A percentile compares a stretch with the other conserved stretches of the same genome.
Conservation (phyloP, 2,888 invertebrate species). For the Drepanosiphum platanoidis region DNA sequence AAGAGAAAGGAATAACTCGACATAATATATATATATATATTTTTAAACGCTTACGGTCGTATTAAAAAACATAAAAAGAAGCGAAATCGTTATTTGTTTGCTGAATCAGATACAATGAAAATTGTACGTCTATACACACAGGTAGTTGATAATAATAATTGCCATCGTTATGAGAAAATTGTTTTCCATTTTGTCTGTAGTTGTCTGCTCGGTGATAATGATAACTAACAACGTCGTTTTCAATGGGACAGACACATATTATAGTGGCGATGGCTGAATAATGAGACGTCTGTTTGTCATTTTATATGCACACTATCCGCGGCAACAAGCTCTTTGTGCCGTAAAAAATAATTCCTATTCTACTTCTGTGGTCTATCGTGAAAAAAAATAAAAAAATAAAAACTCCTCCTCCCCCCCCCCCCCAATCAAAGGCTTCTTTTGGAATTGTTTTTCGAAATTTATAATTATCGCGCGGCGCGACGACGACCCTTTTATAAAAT, state of each 20-base stretch:
- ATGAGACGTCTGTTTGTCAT: conserved; percentile 46
- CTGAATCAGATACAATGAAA: conserved; percentile 37
- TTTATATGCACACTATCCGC: background rate
- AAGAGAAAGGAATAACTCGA: background rate
- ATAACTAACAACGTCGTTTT: conserved; percentile 42
- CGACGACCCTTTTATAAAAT: background rate
- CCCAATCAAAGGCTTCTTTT: no score
- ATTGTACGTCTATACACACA: conserved; percentile 3
- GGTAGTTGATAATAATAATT: conserved; percentile 37
- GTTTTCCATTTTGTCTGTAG: conserved; percentile 39
- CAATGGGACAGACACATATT: background rate
- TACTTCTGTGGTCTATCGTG: background rate
- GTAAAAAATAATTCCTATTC: background rate
- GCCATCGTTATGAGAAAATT: conserved; percentile 54
- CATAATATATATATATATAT: background rate
- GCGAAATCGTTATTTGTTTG: conserved; percentile 13
- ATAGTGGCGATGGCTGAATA: conserved; percentile 3
- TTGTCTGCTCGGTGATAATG: conserved; percentile 8
- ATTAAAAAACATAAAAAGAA: conserved; percentile 8
- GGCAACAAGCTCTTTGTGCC: background rate
- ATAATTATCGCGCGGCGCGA: background rate
- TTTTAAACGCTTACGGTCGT: conserved; percentile 30
- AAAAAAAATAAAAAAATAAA: background rate
- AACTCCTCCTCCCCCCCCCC: no score
- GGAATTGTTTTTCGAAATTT: background rate